Percentiles rank a stretch among this genome's conserved stretches.
Evolutionary conservation across 1,140 invertebrate species (phyloP).

Genomic region (Berghia stephanieae): DNA sequence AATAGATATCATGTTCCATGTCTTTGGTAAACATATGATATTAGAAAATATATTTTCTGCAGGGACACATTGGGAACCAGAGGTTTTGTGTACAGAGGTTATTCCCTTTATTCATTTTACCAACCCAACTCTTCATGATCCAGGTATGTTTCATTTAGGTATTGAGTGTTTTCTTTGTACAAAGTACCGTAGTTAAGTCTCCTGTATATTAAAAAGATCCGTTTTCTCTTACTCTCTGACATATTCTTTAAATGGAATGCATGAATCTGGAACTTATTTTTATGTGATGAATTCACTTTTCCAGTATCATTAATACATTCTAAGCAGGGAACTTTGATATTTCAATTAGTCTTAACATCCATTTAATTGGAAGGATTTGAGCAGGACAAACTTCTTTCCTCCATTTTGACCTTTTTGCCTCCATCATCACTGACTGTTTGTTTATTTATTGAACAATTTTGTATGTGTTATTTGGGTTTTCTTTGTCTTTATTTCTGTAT

Average conservation of each 20-base stretch:
- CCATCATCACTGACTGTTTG: too few relatives aligned
- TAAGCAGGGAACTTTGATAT: neutral
- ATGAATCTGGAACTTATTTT: neutral
- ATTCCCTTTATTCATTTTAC: slow-evolving; percentile 53
- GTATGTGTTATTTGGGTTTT: neutral
- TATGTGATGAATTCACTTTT: neutral
- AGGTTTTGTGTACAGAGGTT: slow-evolving; percentile 51
- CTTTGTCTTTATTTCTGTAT: too few relatives aligned
- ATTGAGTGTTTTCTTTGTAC: neutral
- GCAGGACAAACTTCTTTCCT: neutral
- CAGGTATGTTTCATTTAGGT: slow-evolving; percentile 41
- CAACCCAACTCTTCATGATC: slow-evolving; percentile 54
- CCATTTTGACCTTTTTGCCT: neutral
- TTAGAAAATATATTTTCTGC: slow-evolving; percentile 20
- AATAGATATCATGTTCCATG: neutral
- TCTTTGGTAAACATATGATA: neutral
- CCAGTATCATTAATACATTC: neutral
- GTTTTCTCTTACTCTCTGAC: neutral
- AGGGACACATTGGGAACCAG: slow-evolving; percentile 47
- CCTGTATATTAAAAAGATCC: neutral
- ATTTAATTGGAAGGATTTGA: too few relatives aligned
- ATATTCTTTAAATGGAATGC: neutral
- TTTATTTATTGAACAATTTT: neutral
- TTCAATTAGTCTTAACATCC: too few relatives aligned
- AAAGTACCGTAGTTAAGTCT: neutral